These are phyloP conservation scores for Eristalis tenax DNA, from an alignment of 2,888 invertebrate species.

Conservation along the genomic window DNA sequence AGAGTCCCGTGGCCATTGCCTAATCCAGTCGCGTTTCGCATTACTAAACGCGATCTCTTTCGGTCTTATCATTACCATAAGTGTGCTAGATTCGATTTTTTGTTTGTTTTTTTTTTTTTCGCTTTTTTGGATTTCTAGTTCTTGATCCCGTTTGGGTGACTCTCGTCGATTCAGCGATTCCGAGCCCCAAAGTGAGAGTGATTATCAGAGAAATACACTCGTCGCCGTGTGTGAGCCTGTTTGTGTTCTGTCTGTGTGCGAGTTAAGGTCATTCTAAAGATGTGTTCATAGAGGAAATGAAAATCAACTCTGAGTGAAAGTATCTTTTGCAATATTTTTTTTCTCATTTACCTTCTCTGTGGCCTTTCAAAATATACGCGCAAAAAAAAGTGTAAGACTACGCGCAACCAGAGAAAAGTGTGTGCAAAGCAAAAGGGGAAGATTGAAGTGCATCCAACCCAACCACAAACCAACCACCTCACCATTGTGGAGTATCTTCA, in stretches of 20 bases:
- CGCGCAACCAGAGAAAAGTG: slow-evolving; percentile 16
- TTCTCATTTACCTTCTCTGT: slow-evolving; percentile 30
- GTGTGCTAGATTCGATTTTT: slow-evolving; percentile 42
- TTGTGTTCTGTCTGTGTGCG: slow-evolving; percentile 7
- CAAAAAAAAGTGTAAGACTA: slow-evolving; percentile 17
- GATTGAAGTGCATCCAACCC: slow-evolving; percentile 73
- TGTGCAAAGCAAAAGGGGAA: not conserved
- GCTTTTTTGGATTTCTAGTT: slow-evolving; percentile 24
- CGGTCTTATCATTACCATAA: slow-evolving; percentile 29
- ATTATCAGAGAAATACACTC: not conserved
- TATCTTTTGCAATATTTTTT: slow-evolving; percentile 34
- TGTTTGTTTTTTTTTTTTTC: not conserved
- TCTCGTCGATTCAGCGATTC: slow-evolving; percentile 15
- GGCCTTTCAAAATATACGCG: slow-evolving; percentile 40
- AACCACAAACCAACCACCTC: slow-evolving; percentile 29
- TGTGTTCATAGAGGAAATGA: slow-evolving; percentile 68
- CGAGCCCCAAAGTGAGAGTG: slow-evolving; percentile 58
- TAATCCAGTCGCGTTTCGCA: slow-evolving; percentile 35
- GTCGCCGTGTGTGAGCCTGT: slow-evolving; percentile 6
- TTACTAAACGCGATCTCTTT: slow-evolving; percentile 14
- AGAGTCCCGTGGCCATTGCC: slow-evolving; percentile 43
- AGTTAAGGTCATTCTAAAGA: slow-evolving; percentile 64
- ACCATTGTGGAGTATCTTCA: slow-evolving; percentile 39
- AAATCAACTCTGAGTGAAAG: slow-evolving; percentile 64
- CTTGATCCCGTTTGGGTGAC: slow-evolving; percentile 14